Conservation (phyloP, 2,797 vertebrate species). For the Catamblyrhynchus diadema region DNA sequence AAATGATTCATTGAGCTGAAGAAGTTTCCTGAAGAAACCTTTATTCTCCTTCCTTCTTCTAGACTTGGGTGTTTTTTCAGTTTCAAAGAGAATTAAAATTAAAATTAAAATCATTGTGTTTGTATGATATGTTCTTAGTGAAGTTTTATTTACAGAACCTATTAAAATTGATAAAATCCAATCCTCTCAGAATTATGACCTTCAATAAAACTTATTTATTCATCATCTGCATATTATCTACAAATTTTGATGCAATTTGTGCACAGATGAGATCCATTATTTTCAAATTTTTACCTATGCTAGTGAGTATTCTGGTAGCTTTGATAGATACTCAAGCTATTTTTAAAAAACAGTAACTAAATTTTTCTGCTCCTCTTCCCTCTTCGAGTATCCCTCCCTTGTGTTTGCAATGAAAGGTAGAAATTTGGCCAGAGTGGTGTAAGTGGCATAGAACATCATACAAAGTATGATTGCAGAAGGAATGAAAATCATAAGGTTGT, state of each 20-base stretch:
- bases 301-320: not conserved
- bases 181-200: not conserved
- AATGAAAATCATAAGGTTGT: not conserved
- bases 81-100: not conserved
- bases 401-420: not conserved
- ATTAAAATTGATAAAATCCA: not conserved
- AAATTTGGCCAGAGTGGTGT: not conserved
- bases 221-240: not conserved
- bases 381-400: not conserved
- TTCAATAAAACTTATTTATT: not conserved
- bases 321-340: not conserved
- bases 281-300: not conserved
- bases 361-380: not conserved
- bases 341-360: not conserved
- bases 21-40: not conserved
- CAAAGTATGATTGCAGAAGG: not conserved
- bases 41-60: not conserved
- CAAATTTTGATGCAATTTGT: not conserved
- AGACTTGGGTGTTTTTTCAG: accelerated
- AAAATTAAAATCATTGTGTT: not conserved
- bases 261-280: not conserved
- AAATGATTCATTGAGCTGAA: not conserved
- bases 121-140: not conserved
- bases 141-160: not conserved
- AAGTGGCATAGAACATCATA: not conserved